These are phyloP conservation scores for Sialis lutaria DNA, from an alignment of 2,888 invertebrate genomes.

Conservation along the genomic window DNA sequence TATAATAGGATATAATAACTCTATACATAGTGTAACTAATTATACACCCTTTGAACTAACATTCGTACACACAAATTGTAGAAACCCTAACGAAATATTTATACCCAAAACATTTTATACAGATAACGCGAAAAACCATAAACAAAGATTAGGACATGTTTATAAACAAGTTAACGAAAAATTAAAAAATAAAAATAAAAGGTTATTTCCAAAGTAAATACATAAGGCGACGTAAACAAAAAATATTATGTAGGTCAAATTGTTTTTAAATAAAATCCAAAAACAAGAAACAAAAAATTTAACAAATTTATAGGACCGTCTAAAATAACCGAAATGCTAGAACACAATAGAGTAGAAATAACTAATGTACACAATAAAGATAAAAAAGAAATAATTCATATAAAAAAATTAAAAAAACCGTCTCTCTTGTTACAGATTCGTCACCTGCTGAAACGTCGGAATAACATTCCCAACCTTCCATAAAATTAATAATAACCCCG, in stretches of 20 bases:
- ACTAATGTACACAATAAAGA: not conserved
- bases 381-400: not conserved
- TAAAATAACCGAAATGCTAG: not conserved
- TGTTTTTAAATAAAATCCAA: not conserved
- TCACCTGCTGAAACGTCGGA: not conserved
- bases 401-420: not conserved
- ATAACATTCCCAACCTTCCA: not conserved
- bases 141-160: not conserved
- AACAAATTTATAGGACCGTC: not conserved
- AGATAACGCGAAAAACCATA: not conserved
- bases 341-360: not conserved
- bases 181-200: not conserved
- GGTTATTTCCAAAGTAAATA: too few species aligned
- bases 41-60: slow-evolving; percentile 2
- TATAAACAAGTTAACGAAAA: slow-evolving; percentile 1
- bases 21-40: not conserved
- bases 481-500: not conserved
- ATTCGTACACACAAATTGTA: slow-evolving; percentile 1
- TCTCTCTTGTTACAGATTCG: not conserved
- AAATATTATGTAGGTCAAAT: not conserved
- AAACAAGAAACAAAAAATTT: not conserved
- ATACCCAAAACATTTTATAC: not conserved
- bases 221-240: too few species aligned
- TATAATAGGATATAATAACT: slow-evolving; percentile 1
- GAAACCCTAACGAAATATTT: not conserved